These are phyloP conservation scores for Acanthopleura granulata DNA, from an alignment of 2,888 invertebrate species.

Conservation along the genomic window DNA sequence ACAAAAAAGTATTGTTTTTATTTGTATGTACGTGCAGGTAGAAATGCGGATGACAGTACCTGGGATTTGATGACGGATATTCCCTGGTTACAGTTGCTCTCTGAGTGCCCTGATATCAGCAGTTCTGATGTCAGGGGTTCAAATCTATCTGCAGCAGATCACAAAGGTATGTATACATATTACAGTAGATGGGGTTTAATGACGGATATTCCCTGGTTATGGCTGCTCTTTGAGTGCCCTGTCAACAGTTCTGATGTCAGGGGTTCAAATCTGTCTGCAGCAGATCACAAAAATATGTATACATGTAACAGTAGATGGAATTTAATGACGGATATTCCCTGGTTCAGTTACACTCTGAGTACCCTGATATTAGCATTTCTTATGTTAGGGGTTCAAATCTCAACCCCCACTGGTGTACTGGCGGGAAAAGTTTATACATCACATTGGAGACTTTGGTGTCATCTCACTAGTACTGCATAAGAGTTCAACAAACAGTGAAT, in stretches of 20 bases:
- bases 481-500: too few relatives aligned
- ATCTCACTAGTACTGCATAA: too few relatives aligned
- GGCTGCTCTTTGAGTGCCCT: background rate
- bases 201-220: too few relatives aligned
- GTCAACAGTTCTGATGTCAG: conserved; percentile 22
- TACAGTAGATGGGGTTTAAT: background rate
- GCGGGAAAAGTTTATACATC: too few relatives aligned
- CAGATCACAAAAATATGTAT: conserved; percentile 25
- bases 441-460: too few relatives aligned
- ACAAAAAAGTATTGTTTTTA: background rate
- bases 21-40: conserved; percentile 21
- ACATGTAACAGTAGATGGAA: background rate
- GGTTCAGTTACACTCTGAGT: too few relatives aligned
- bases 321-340: too few relatives aligned
- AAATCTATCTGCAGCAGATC: conserved; percentile 21
- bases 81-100: conserved; percentile 36
- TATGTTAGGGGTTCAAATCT: conserved; percentile 17
- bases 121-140: conserved; percentile 28
- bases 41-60: conserved; percentile 31
- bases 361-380: conserved; percentile 25
- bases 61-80: conserved; percentile 44
- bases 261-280: conserved; percentile 22
- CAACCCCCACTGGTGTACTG: too few relatives aligned
- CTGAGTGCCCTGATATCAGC: conserved; percentile 22
- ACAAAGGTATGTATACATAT: conserved; percentile 22